phyloP scores from a whole-genome alignment of 30 jellyfish, hydroid and myxozoan genomes.

The Haliclystus octoradiatus region DNA sequence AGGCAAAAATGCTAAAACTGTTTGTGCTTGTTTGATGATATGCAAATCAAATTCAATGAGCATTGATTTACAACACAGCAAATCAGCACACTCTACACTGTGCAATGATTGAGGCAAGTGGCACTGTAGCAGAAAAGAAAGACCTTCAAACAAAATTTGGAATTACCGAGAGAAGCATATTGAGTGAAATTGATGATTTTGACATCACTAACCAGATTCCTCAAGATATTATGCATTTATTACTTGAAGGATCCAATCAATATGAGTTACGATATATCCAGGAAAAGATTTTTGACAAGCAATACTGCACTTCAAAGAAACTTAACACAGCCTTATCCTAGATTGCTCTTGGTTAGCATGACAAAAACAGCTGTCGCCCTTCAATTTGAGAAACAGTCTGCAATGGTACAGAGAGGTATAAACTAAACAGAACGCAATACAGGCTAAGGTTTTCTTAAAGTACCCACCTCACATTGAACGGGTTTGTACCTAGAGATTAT shows the following conservation, averaged over 20 bases:
- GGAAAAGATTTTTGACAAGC: background rate
- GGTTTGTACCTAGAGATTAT: background rate
- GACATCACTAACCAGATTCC: constrained; percentile 19
- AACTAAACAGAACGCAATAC: constrained; percentile 10
- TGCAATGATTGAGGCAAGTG: background rate
- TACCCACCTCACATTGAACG: background rate
- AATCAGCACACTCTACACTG: background rate
- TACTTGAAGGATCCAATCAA: constrained; percentile 11
- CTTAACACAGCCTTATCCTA: background rate
- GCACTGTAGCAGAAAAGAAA: background rate
- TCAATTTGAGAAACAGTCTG: constrained; percentile 6
- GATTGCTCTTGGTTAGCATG: background rate
- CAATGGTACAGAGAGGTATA: constrained; percentile 5
- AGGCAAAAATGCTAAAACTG: constrained; percentile 11
- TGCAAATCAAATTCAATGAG: background rate
- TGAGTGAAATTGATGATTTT: background rate
- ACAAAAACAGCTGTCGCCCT: constrained; percentile 2
- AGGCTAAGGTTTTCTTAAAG: constrained; percentile 1
- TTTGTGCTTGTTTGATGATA: constrained; percentile 1
- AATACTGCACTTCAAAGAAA: background rate
- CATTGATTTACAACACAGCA: background rate
- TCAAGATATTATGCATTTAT: constrained; percentile 15
- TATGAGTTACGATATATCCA: constrained; percentile 3
- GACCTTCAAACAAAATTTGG: constrained; percentile 8
- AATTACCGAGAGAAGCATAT: constrained; percentile 3